Conservation (phyloP, 2,113 vertebrate species). For the Alosa alosa region DNA sequence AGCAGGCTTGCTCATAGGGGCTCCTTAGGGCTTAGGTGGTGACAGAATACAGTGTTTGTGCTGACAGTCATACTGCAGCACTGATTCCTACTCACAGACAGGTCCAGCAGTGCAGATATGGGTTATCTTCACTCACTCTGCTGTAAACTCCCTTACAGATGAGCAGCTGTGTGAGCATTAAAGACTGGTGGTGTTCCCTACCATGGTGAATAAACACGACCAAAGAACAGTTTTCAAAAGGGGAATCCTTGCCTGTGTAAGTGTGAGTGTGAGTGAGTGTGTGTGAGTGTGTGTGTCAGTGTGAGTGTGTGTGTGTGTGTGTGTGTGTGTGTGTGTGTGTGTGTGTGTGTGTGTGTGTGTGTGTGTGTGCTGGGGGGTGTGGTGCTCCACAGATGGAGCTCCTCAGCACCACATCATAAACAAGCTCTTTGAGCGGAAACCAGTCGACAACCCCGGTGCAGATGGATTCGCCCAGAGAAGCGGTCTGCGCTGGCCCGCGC, state of each 20-base stretch:
- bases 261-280: neutral
- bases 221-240: neutral
- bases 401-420: slow-evolving; percentile 6
- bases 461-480: neutral
- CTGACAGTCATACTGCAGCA: too few relatives aligned
- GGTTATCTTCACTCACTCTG: too few relatives aligned
- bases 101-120: too few relatives aligned
- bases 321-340: slow-evolving; percentile 2
- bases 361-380: neutral
- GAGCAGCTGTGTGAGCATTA: neutral
- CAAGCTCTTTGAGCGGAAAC: neutral
- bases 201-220: neutral
- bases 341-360: slow-evolving; percentile 14
- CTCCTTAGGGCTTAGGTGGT: neutral
- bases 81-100: too few relatives aligned
- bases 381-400: neutral
- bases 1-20: too few relatives aligned
- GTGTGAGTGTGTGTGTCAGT: neutral
- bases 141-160: neutral
- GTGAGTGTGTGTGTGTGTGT: neutral
- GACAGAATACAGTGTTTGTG: neutral
- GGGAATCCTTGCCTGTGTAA: neutral
- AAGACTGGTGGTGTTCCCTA: neutral
- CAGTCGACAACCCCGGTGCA: neutral
- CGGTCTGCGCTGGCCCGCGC: too few relatives aligned